Evolutionary conservation across 2,113 vertebrate genomes (phyloP).

Genomic region (Tylochromis polylepis): DNA sequence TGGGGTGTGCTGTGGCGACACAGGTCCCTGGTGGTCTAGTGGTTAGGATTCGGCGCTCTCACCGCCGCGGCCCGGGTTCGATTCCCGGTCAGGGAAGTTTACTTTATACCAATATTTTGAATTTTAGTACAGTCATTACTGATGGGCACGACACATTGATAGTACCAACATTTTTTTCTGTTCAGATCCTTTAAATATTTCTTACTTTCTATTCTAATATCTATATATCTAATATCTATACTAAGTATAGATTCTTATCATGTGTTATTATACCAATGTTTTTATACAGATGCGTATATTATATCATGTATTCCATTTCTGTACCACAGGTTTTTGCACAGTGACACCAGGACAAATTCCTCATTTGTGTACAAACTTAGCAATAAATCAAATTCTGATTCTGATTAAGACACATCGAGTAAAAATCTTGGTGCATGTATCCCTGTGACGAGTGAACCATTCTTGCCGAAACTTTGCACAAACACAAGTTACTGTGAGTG

Average conservation of each 20-base stretch:
- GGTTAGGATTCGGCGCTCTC: background rate
- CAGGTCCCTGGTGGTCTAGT: background rate
- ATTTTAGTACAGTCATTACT: too few species aligned
- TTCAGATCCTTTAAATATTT: background rate
- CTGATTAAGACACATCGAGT: background rate
- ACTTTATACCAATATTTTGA: too few species aligned
- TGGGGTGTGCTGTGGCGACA: too few species aligned
- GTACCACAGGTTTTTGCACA: background rate
- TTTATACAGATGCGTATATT: background rate
- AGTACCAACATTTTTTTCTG: background rate
- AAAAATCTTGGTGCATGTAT: background rate
- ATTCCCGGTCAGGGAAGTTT: conserved; percentile 58
- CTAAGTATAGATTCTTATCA: background rate
- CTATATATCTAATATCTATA: background rate
- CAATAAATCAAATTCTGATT: background rate
- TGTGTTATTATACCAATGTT: background rate
- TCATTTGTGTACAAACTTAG: background rate
- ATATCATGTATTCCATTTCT: background rate
- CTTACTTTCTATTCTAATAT: background rate
- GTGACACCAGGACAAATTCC: background rate
- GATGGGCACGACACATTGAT: too few species aligned
- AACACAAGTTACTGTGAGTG: background rate
- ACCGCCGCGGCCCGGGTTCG: conserved; percentile 51
- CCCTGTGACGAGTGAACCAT: background rate
- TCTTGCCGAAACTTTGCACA: too few species aligned